Conservation (phyloP, 2,113 vertebrate genomes). For the Todiramphus saurophagus region DNA sequence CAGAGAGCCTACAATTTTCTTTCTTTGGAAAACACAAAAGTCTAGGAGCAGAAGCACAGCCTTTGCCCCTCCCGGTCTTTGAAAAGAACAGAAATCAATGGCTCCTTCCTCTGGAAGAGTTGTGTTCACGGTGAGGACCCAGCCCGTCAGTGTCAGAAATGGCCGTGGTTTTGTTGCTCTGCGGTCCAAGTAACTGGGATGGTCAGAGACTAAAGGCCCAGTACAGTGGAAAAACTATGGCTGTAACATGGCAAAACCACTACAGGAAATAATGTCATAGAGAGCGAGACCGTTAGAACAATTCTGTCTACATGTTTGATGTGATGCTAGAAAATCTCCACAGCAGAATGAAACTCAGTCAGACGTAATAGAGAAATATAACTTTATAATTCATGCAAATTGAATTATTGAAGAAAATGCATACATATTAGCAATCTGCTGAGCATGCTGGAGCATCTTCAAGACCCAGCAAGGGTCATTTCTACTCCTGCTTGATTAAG, state of each 20-base stretch:
- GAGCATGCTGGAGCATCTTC: neutral
- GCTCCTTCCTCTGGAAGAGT: neutral
- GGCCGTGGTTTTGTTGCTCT: neutral
- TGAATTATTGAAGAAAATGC: neutral
- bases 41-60: neutral
- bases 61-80: neutral
- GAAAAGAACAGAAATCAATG: neutral
- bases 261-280: neutral
- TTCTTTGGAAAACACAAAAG: neutral
- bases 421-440: neutral
- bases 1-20: neutral
- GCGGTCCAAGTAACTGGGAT: neutral
- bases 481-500: neutral
- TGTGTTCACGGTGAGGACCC: neutral
- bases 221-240: neutral
- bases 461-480: neutral
- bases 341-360: neutral
- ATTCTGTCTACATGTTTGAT: neutral
- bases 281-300: neutral
- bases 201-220: neutral
- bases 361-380: neutral
- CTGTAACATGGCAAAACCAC: neutral
- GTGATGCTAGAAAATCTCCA: neutral
- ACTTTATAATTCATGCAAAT: constrained; percentile 10
- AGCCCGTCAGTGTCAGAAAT: neutral